A percentile compares a stretch with the other conserved stretches of the same genome.
Conservation (phyloP, 2,797 vertebrate species). For the Xerus rutilus region DNA sequence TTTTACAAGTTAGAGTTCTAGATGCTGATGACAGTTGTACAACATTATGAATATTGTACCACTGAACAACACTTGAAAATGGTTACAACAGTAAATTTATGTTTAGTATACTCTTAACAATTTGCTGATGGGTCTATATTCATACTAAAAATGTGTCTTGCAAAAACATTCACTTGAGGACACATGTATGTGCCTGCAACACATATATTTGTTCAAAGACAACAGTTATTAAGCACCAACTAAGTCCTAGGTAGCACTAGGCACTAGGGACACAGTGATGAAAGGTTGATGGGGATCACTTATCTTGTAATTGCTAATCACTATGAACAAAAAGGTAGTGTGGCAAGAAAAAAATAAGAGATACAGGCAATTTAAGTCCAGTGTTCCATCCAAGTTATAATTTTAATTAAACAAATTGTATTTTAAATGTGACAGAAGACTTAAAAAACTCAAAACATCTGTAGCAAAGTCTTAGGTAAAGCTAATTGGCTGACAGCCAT, state of each 20-base stretch:
- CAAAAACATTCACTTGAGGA: neutral
- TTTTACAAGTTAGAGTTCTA: neutral
- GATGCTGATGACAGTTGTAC: neutral
- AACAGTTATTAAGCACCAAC: neutral
- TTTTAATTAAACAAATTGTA: slow-evolving; percentile 20
- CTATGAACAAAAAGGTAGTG: neutral
- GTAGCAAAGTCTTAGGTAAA: neutral
- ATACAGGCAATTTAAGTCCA: neutral
- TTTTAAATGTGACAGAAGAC: neutral
- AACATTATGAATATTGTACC: neutral
- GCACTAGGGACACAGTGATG: neutral
- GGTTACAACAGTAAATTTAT: neutral
- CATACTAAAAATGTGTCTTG: slow-evolving; percentile 12
- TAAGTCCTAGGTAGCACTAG: neutral
- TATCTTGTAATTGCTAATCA: neutral
- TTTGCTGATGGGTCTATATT: neutral
- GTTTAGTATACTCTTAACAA: neutral
- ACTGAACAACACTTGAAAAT: neutral
- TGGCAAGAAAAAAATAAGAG: neutral
- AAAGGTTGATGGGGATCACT: neutral
- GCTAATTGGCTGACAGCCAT: neutral
- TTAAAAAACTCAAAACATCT: neutral
- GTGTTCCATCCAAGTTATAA: neutral
- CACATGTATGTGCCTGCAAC: neutral
- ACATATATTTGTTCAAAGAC: neutral